Evolutionary conservation across 2,113 vertebrate genomes (phyloP).

Genomic region (Cairina moschata): DNA sequence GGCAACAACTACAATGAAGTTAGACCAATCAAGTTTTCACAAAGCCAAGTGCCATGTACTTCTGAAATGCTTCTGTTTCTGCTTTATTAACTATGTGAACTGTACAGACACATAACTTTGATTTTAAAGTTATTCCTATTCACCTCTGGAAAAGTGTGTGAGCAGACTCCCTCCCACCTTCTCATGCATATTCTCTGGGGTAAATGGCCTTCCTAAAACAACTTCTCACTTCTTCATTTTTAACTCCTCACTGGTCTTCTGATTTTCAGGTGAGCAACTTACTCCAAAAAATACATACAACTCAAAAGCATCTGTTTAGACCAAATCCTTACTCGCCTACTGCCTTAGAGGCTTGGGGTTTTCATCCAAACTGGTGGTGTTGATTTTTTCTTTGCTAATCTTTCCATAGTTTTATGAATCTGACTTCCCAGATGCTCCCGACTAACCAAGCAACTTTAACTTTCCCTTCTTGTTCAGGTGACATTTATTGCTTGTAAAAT

Average conservation of each 20-base stretch:
- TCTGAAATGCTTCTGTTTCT: background rate
- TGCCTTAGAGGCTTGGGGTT: background rate
- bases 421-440: background rate
- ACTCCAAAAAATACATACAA: background rate
- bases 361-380: background rate
- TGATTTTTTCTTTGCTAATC: background rate
- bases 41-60: accelerated
- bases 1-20: background rate
- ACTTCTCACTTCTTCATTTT: background rate
- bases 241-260: background rate
- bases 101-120: accelerated
- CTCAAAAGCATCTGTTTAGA: background rate
- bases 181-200: background rate
- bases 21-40: background rate
- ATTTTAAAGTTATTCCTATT: background rate
- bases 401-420: background rate
- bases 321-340: background rate
- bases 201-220: background rate
- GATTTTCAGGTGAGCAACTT: background rate
- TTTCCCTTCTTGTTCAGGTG: background rate
- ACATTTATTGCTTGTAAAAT: background rate
- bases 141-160: background rate
- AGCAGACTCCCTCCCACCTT: background rate
- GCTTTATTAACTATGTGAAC: background rate
- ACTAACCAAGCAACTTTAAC: background rate